Evolutionary conservation across 2,888 invertebrate species (phyloP).

Genomic region (Azorinus chamasolen): DNA sequence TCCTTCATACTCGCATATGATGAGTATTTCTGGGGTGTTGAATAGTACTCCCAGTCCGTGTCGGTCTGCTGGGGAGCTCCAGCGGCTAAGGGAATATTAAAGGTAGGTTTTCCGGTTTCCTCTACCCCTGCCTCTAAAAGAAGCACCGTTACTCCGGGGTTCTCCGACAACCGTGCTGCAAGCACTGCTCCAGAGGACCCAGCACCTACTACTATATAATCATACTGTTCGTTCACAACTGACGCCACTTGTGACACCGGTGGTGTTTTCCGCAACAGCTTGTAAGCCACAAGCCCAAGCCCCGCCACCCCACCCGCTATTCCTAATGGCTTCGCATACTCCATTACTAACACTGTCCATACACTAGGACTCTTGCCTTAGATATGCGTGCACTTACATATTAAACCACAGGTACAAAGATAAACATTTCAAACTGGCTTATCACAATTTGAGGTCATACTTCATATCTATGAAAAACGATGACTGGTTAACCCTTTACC

Average conservation of each 20-base stretch:
- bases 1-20: constrained; percentile 14
- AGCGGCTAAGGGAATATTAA: constrained; percentile 86
- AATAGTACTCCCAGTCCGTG: constrained; percentile 86
- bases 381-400: too few relatives aligned
- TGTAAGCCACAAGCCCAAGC: too few relatives aligned
- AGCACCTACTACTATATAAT: constrained; percentile 84
- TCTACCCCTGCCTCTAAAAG: constrained; percentile 87
- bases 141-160: constrained; percentile 79
- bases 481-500: too few relatives aligned
- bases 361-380: too few relatives aligned
- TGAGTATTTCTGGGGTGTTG: constrained; percentile 84
- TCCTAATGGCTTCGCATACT: too few relatives aligned
- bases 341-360: too few relatives aligned
- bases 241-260: constrained; percentile 3
- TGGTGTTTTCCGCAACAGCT: too few relatives aligned
- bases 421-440: too few relatives aligned
- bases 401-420: too few relatives aligned
- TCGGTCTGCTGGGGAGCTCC: constrained; percentile 81
- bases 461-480: too few relatives aligned
- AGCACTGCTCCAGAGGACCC: constrained; percentile 87
- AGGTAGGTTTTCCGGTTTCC: constrained; percentile 84
- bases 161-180: constrained; percentile 86
- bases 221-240: constrained; percentile 26
- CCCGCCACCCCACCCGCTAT: too few relatives aligned
- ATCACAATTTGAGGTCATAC: too few relatives aligned